Evolutionary conservation across 2,888 invertebrate species (phyloP).

Genomic region (Coecobrya sp.): DNA sequence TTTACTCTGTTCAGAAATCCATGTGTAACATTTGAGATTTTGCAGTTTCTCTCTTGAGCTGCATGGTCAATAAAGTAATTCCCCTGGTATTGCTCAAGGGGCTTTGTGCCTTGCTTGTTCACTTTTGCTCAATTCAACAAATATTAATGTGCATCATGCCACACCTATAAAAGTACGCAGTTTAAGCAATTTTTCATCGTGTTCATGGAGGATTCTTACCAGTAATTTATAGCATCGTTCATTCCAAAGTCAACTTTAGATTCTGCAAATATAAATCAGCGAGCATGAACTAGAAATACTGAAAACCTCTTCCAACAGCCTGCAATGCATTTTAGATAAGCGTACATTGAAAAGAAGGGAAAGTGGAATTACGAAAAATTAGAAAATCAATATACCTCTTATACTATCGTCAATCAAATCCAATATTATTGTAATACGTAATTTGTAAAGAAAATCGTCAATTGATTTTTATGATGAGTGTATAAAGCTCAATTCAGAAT

Average conservation of each 20-base stretch:
- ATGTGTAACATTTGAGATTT: neutral
- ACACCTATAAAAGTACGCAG: conserved; percentile 30
- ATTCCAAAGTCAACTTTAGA: neutral
- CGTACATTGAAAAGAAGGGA: neutral
- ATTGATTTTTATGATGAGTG: conserved; percentile 1
- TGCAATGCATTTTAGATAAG: neutral
- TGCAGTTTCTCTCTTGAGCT: conserved; percentile 6
- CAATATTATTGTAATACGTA: neutral
- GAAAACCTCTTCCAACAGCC: neutral
- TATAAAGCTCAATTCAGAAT: neutral
- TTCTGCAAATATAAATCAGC: neutral
- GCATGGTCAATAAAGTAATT: conserved; percentile 58
- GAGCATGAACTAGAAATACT: too few relatives aligned
- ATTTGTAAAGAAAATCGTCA: neutral
- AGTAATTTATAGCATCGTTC: neutral
- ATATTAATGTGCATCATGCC: conserved; percentile 34
- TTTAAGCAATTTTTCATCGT: conserved; percentile 34
- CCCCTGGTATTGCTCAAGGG: conserved; percentile 31
- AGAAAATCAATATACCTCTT: conserved; percentile 5
- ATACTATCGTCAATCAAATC: conserved; percentile 23
- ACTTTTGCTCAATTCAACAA: neutral
- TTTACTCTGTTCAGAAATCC: neutral
- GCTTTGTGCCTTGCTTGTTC: conserved; percentile 36
- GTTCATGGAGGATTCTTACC: neutral
- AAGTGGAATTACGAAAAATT: neutral